phyloP scores from a whole-genome alignment of 2,888 invertebrate genomes.

The Pristionchus mayeri region DNA sequence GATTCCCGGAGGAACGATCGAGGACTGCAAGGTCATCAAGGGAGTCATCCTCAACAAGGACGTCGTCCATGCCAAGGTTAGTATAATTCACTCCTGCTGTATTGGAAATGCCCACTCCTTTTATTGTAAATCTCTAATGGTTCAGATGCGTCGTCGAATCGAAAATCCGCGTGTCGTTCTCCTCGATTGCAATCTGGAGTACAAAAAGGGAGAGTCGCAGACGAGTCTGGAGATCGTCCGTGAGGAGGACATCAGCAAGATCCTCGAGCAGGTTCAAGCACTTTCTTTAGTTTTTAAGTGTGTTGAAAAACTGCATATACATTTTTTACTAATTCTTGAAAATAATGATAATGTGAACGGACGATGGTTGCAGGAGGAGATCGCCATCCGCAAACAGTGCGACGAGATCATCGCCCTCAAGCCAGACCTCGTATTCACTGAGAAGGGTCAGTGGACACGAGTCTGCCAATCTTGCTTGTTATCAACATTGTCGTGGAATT shows the following conservation, averaged over 20 bases:
- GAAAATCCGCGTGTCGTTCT: constrained; percentile 95
- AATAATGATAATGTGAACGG: background rate
- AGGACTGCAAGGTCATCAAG: constrained; percentile 91
- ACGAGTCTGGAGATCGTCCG: constrained; percentile 87
- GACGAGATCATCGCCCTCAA: constrained; percentile 92
- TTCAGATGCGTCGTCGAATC: constrained; percentile 88
- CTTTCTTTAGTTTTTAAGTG: background rate
- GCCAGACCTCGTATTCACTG: constrained; percentile 96
- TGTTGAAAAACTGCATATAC: no score
- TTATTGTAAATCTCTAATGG: no score
- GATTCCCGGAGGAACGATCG: constrained; percentile 95
- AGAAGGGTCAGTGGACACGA: constrained; percentile 85
- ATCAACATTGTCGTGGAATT: background rate
- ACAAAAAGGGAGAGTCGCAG: constrained; percentile 86
- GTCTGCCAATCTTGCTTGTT: background rate
- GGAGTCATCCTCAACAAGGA: constrained; percentile 99
- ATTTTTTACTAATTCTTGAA: background rate
- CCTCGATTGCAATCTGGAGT: constrained; percentile 95
- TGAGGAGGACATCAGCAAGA: constrained; percentile 94
- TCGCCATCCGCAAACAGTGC: constrained; percentile 89
- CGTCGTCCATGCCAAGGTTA: constrained; percentile 90
- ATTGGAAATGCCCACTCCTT: background rate
- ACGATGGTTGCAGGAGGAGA: constrained; percentile 84
- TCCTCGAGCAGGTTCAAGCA: constrained; percentile 84
- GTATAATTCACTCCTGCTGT: background rate